phyloP scores from a whole-genome alignment of 2,113 vertebrate genomes.

The Mesoclemmys tuberculata region DNA sequence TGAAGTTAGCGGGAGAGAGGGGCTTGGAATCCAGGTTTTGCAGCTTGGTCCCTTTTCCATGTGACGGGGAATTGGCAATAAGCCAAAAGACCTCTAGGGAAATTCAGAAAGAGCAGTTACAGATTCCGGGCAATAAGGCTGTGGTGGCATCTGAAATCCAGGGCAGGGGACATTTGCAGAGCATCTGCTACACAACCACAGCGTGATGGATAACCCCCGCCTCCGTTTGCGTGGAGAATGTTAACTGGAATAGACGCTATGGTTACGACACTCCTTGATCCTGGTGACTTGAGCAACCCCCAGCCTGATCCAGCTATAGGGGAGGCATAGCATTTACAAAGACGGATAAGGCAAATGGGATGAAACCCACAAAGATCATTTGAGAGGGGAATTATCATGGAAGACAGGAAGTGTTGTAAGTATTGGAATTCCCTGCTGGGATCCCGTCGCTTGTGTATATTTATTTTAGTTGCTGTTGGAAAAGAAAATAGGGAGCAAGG shows the following conservation, averaged over 20 bases:
- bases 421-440: neutral
- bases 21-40: neutral
- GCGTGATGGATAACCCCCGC: rapidly evolving
- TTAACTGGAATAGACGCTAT: neutral
- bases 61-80: neutral
- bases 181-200: neutral
- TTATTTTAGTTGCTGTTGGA: neutral
- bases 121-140: neutral
- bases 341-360: rapidly evolving
- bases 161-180: neutral
- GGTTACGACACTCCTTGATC: neutral
- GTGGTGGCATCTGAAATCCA: neutral
- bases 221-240: neutral
- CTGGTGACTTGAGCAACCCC: neutral
- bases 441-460: neutral
- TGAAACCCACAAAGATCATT: neutral
- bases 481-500: neutral
- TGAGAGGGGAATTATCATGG: rapidly evolving
- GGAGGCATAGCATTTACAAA: neutral
- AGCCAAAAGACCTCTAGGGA: neutral
- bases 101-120: neutral
- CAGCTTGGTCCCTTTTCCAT: neutral
- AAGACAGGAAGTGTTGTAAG: neutral
- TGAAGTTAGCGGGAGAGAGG: neutral
- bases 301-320: neutral